phyloP scores from a whole-genome alignment of 2,888 invertebrate genomes.

The Crematogaster levior region DNA sequence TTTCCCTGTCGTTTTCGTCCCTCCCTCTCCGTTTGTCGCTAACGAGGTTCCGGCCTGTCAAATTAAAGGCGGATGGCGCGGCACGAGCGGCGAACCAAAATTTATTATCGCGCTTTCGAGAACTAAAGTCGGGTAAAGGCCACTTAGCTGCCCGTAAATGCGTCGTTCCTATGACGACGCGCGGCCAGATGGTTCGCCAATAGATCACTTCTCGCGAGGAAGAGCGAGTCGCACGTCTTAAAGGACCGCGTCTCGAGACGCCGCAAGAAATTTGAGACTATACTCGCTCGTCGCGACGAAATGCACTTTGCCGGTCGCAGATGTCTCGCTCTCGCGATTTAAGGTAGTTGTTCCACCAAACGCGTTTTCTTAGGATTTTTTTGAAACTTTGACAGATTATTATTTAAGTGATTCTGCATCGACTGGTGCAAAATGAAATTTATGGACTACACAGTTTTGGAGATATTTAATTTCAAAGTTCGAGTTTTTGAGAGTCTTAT shows the following conservation, averaged over 20 bases:
- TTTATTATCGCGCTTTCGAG: constrained; percentile 80
- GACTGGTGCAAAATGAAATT: too few relatives aligned
- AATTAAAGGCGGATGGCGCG: constrained; percentile 72
- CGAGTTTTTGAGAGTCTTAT: too few relatives aligned
- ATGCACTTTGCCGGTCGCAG: neutral
- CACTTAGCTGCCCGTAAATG: constrained; percentile 85
- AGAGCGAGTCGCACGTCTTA: constrained; percentile 18
- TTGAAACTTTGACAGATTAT: too few relatives aligned
- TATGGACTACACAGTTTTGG: too few relatives aligned
- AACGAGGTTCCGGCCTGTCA: constrained; percentile 72
- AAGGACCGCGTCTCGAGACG: neutral
- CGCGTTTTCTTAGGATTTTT: too few relatives aligned
- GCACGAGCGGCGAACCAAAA: constrained; percentile 71
- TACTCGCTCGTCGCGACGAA: neutral
- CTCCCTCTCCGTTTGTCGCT: constrained; percentile 40
- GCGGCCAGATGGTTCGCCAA: constrained; percentile 82
- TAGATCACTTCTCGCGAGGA: constrained; percentile 78
- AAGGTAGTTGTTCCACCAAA: too few relatives aligned
- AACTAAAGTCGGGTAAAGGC: constrained; percentile 75
- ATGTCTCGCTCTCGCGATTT: neutral
- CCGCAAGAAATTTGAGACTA: constrained; percentile 19
- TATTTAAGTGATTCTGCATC: too few relatives aligned
- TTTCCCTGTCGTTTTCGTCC: constrained; percentile 49
- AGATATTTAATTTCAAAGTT: too few relatives aligned
- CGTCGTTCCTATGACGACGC: constrained; percentile 83